Evolutionary conservation across 2,113 vertebrate species (phyloP), one percentile per base, ranked within the genome.

Genomic region (Gorsachius goisagi): DNA sequence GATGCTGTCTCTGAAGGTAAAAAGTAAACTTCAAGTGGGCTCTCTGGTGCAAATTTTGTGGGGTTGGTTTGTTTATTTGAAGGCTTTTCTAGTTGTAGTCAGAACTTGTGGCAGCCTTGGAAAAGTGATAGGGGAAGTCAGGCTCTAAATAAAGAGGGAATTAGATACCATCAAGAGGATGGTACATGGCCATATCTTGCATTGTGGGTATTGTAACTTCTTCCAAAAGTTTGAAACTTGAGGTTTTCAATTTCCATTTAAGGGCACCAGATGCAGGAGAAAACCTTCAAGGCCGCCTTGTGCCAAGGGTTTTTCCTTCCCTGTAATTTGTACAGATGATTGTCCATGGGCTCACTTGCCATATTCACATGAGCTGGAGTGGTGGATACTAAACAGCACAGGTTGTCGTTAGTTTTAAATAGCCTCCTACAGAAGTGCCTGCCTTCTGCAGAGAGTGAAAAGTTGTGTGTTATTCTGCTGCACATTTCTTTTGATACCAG

Each of bases 171-270:
- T 78, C 58, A 52, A 15, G 73, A 49, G 50, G 52, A 23, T 58
- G 55, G 58, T 78, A 50, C 8, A 4, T 85, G 86, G 39, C 83
- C 50, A 16, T 74, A 28, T 33, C 55, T 88, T 85, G n/a, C 24
- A 2, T 74, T 95, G 37, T 83, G 78, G 35, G 6, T 86, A 44
- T 78, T 74, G 52, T 44, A 83, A 66, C 6, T 63, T 76, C 82
- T 81, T 85, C 45, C 0, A 3, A 90, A 86, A 83, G 58, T 44
- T 76, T 56, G 33, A 76, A 93, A 94, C 50, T 59, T 9, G 6
- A 74, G 81, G 50, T 88, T 95, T 91, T 93, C 24, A 37, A 30
- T 92, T 93, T 84, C 79, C 76, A 71, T 88, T 91, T 96, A 94
- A 95, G 74, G 87, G 41, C 81, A 82, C 58, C 77, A 92, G 45